Evolutionary conservation across 2,113 vertebrate species (phyloP), one percentile per base, ranked within the genome.

Genomic region (Arothron firmamentum): DNA sequence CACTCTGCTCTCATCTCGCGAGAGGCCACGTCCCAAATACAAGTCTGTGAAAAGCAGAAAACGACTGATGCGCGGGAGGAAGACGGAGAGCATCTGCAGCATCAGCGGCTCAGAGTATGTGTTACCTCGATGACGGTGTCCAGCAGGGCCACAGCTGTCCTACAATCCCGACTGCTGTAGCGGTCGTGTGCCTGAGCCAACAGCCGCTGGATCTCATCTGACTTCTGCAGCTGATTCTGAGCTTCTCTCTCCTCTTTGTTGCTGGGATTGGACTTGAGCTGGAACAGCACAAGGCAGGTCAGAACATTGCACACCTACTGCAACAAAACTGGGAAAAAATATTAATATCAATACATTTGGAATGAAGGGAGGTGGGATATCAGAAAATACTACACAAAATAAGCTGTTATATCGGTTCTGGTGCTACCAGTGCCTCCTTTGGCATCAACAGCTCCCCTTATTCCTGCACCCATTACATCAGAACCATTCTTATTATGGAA

Each of bases 1-100:
- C 95, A 97, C 61, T 99, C 95, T 2, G 95, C 96, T 65, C 97
- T 90, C 89, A 96, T 93, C 78, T 98, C 96, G 50, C 96, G 91
- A 50, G 95, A 89, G 59, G 89, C 89, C 78, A 92, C 94, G 81
- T 97, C 97, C 97, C 96, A 99, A 88, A 93, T 82, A 77, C 96
- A 98, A 10, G 93, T 95, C 97, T 99, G 77, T 31, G 53, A 92
- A 56, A 88, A 72, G 46, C 5, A 8, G 43, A 83, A 10, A 62
- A 17, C 1, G 56, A 19, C 18, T 8, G 56, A 59, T 42, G 46
- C 16, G 34, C 53, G 46, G 54, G 5, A 3, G 23, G 11, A 18
- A 57, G 54, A 23, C 20, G n/a, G 16, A 28, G 43, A 28, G 66
- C 19, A 20, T 17, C 13, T 2, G 7, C 47, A 19, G 52, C 28